Evolutionary conservation across 2,797 vertebrate species (phyloP), one percentile per base, ranked within the genome.

Genomic region (Caiman crocodilus): DNA sequence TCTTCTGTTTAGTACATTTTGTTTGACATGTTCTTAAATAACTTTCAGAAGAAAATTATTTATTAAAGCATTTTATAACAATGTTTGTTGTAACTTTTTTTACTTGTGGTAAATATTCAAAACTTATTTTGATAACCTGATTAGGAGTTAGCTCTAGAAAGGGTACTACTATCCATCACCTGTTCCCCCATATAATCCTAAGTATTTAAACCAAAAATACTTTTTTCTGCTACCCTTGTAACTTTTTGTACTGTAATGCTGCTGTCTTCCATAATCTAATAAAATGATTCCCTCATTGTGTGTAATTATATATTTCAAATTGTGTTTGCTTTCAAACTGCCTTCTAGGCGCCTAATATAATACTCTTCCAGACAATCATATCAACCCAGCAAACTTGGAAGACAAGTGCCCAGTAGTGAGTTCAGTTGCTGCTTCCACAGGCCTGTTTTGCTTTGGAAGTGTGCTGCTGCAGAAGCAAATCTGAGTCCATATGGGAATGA

Each of bases 11-110:
- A 98, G 98, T 98, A 98, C 97, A 95, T 98, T 98, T 98, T 98
- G 98, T 98, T 98, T 98, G 97, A 97, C 95, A 96, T 92, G 98
- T 98, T 98, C 98, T 98, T 98, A 98, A 97, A 97, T 95, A 94
- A 76, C 95, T 97, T 98, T 98, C 95, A 94, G 95, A 97, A 96
- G 97, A 97, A 98, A 98, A 98, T 96, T 99, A 99, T 99, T 99
- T 99, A 99, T 99, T 99, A 99, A 99, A 99, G 98, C 98, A 98
- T 99, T 99, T 99, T 99, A 98, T 99, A 99, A 98, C 97, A 98
- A 98, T 94, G 96, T 97, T 97, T 94, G 92, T 96, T 95, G 93
- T 96, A 96, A 95, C 95, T 96, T 96, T 97, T 86, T 97, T 97
- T 95, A 94, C 94, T 94, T 95, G 92, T 94, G 94, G 94, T 95